Conservation (phyloP, 1,140 invertebrate genomes). For the Drosophila varians region DNA sequence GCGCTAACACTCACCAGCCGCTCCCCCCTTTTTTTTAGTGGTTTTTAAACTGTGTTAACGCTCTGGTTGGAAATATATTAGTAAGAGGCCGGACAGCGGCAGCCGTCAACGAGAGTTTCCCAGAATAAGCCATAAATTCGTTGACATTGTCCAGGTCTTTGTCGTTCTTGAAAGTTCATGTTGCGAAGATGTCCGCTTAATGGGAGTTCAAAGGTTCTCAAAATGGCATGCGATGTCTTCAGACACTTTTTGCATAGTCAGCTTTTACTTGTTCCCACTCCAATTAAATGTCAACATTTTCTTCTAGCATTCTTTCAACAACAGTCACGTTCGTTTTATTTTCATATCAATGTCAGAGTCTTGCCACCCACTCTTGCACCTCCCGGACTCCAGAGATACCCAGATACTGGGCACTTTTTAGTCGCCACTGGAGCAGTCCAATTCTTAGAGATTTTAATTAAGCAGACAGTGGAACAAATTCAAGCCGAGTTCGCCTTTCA, state of each 20-base stretch:
- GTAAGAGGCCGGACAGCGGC: conserved; percentile 11
- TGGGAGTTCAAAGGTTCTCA: not conserved
- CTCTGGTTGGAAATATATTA: conserved; percentile 41
- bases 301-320: not conserved
- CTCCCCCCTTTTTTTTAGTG: conserved; percentile 27
- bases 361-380: not conserved
- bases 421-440: not conserved
- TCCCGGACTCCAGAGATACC: too few relatives aligned
- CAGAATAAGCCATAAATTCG: conserved; percentile 42
- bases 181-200: not conserved
- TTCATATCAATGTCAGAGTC: conserved; percentile 4
- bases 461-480: conserved; percentile 75
- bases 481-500: conserved; percentile 65
- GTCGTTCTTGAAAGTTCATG: not conserved
- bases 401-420: conserved; percentile 1
- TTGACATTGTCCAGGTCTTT: conserved; percentile 32
- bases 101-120: conserved; percentile 32
- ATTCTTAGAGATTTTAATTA: conserved; percentile 56
- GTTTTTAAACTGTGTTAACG: conserved; percentile 44
- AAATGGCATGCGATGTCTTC: not conserved
- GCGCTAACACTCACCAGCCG: conserved; percentile 28
- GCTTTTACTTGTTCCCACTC: too few relatives aligned
- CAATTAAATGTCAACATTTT: too few relatives aligned
- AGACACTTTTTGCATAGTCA: not conserved
- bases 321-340: conserved; percentile 13